These are phyloP conservation scores for Drosophila borealis DNA, from an alignment of 2,888 invertebrate genomes.

Conservation along the genomic window DNA sequence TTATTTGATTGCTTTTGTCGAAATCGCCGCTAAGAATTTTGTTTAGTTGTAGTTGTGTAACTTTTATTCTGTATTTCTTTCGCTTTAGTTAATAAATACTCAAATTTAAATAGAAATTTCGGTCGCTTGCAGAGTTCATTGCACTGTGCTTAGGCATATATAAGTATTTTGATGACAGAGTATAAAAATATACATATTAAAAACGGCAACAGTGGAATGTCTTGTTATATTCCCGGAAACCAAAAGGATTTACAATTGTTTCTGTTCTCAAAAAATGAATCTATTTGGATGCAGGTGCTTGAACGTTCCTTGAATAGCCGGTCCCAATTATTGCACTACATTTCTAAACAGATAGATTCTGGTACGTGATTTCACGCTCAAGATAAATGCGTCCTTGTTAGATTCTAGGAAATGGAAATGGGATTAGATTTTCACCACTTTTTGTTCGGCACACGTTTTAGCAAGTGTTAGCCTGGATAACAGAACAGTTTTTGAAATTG, in stretches of 20 bases:
- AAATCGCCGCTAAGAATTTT: conserved; percentile 55
- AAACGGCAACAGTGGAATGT: conserved; percentile 2
- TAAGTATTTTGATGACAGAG: conserved; percentile 5
- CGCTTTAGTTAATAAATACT: conserved; percentile 59
- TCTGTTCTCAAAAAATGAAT: neutral
- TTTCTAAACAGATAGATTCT: conserved; percentile 11
- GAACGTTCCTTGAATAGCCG: neutral
- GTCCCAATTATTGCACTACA: conserved; percentile 54
- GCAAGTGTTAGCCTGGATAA: conserved; percentile 40
- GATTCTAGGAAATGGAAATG: conserved; percentile 57
- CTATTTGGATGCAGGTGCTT: conserved; percentile 39
- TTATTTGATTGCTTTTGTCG: conserved; percentile 71
- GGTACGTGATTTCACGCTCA: conserved; percentile 71
- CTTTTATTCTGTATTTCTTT: conserved; percentile 56
- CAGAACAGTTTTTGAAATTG: conserved; percentile 26
- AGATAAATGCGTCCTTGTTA: conserved; percentile 56
- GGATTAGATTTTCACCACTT: conserved; percentile 48
- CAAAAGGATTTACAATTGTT: conserved; percentile 56
- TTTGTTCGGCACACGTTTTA: conserved; percentile 64
- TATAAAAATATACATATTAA: neutral
- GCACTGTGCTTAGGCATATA: conserved; percentile 37
- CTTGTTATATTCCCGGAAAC: conserved; percentile 33
- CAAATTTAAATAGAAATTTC: conserved; percentile 69
- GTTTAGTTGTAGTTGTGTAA: conserved; percentile 56
- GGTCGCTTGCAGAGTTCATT: conserved; percentile 59